These are phyloP conservation scores for Picathartes gymnocephalus DNA, from an alignment of 2,113 vertebrate species.

Conservation along the genomic window DNA sequence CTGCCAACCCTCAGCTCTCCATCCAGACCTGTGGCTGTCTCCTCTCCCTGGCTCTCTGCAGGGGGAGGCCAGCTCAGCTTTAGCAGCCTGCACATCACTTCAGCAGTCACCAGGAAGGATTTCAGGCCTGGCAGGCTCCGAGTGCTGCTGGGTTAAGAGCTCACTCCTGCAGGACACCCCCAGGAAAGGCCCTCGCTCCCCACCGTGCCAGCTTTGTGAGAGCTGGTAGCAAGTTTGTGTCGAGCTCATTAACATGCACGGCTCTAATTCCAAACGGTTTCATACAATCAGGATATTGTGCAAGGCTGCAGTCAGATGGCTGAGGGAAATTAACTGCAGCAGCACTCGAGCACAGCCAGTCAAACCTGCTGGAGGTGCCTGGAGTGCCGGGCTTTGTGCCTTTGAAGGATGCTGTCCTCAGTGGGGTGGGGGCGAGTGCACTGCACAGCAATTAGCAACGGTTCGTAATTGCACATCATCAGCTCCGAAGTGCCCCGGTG, in stretches of 20 bases:
- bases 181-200: not conserved
- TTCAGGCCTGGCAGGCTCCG: not conserved
- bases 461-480: not conserved
- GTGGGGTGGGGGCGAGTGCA: not conserved
- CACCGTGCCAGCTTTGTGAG: rapidly evolving
- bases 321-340: not conserved
- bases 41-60: not conserved
- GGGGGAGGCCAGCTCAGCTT: not conserved
- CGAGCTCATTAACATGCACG: not conserved
- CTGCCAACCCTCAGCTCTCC: not conserved
- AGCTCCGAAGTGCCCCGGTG: not conserved
- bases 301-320: not conserved
- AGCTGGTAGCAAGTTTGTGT: not conserved
- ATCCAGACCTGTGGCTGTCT: not conserved
- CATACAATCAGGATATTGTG: not conserved
- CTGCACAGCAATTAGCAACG: not conserved
- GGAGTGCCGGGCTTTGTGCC: not conserved
- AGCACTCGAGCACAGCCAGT: not conserved
- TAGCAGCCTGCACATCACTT: not conserved
- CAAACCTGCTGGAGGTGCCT: not conserved
- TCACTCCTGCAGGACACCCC: not conserved
- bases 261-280: not conserved
- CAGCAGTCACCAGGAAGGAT: not conserved
- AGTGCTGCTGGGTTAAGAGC: not conserved
- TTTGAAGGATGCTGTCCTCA: not conserved